phyloP scores from a whole-genome alignment of 1,140 invertebrate species.

The Achatina immaculata region DNA sequence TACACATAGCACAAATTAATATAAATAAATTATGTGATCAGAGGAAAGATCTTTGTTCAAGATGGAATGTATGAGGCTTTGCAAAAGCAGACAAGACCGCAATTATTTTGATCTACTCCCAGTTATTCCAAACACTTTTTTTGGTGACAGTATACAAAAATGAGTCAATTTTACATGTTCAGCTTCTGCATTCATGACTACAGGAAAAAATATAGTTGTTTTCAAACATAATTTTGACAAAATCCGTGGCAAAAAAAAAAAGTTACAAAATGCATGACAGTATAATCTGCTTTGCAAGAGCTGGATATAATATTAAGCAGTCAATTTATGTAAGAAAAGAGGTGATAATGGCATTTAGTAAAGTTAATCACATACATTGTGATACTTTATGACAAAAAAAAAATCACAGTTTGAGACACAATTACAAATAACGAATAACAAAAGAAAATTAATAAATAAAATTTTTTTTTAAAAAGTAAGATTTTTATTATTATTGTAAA shows the following conservation, averaged over 20 bases:
- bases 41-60: background rate
- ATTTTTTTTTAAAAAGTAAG: no score
- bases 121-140: background rate
- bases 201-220: no score
- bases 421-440: no score
- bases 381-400: no score
- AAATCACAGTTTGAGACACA: no score
- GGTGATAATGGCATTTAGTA: no score
- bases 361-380: no score
- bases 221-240: background rate
- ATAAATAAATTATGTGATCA: background rate
- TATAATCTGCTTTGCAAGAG: slow-evolving; percentile 1
- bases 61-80: slow-evolving; percentile 19
- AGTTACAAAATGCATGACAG: slow-evolving; percentile 6
- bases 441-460: no score
- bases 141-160: background rate
- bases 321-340: background rate
- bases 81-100: slow-evolving; percentile 15
- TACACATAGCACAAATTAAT: background rate
- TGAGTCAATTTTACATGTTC: no score
- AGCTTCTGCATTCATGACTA: no score
- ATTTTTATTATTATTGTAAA: no score
- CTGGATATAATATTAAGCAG: background rate
- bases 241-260: background rate
- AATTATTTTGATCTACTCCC: background rate